Percentiles rank a stretch among this genome's conserved stretches.
Conservation (phyloP, 2,113 vertebrate genomes). For the Bucco capensis region DNA sequence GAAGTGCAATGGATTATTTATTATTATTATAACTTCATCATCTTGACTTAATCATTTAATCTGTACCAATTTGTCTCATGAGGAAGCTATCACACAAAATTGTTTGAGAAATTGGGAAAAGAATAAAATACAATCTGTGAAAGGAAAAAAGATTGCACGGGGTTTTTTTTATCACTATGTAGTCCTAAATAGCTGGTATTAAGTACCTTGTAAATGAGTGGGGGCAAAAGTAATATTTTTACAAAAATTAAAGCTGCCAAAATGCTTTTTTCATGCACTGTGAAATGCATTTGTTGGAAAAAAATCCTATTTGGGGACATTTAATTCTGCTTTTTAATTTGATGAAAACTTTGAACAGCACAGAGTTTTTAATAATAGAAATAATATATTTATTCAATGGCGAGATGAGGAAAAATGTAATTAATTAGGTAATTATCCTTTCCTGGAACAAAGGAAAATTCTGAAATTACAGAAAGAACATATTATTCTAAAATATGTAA, state of each 20-base stretch:
- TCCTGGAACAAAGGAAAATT: background rate
- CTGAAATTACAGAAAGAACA: background rate
- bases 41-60: background rate
- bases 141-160: background rate
- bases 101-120: background rate
- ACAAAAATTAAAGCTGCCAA: background rate
- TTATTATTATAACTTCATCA: background rate
- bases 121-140: background rate
- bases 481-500: background rate
- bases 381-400: background rate
- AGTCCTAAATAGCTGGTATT: background rate
- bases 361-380: background rate
- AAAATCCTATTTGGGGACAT: background rate
- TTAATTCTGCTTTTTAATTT: background rate
- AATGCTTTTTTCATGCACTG: background rate
- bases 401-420: background rate
- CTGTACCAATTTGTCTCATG: background rate
- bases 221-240: rapidly evolving
- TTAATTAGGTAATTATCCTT: background rate
- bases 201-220: background rate
- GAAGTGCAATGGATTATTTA: background rate
- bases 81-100: background rate
- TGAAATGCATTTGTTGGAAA: background rate
- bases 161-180: background rate
- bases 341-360: background rate